phyloP scores from a whole-genome alignment of 2,113 vertebrate species.

The Podarcis cretensis region DNA sequence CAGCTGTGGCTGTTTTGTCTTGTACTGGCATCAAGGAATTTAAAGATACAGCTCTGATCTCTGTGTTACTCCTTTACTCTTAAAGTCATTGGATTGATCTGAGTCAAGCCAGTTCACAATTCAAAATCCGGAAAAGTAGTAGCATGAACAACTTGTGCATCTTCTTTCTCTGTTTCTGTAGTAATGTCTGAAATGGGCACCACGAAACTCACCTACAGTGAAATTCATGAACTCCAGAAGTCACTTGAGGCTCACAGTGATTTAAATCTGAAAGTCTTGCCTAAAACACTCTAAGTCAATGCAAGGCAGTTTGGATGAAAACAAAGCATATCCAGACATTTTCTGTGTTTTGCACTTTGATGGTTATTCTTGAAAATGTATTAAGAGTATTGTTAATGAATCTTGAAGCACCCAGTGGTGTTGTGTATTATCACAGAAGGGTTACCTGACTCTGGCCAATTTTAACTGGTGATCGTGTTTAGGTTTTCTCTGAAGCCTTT shows the following conservation, averaged over 20 bases:
- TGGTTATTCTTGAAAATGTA: not conserved
- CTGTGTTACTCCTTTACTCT: not conserved
- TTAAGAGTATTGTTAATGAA: not conserved
- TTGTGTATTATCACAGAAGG: not conserved
- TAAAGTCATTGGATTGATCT: not conserved
- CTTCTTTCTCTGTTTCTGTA: not conserved
- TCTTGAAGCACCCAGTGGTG: not conserved
- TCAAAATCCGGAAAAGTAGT: not conserved
- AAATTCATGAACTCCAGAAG: not conserved
- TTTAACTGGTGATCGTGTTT: not conserved
- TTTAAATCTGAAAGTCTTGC: not conserved
- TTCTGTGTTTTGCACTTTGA: not conserved
- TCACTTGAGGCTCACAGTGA: not conserved
- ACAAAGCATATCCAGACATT: not conserved
- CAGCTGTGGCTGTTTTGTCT: not conserved
- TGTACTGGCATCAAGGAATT: not conserved
- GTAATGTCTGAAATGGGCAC: not conserved
- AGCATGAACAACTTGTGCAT: not conserved
- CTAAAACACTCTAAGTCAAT: not conserved
- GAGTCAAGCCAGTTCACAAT: not conserved
- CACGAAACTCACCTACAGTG: not conserved
- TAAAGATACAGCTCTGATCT: not conserved
- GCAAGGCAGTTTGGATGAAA: not conserved
- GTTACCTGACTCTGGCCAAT: not conserved
- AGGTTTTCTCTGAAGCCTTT: not conserved